Evolutionary conservation across 2,888 invertebrate species (phyloP).

Genomic region (Parthenolecanium corni): DNA sequence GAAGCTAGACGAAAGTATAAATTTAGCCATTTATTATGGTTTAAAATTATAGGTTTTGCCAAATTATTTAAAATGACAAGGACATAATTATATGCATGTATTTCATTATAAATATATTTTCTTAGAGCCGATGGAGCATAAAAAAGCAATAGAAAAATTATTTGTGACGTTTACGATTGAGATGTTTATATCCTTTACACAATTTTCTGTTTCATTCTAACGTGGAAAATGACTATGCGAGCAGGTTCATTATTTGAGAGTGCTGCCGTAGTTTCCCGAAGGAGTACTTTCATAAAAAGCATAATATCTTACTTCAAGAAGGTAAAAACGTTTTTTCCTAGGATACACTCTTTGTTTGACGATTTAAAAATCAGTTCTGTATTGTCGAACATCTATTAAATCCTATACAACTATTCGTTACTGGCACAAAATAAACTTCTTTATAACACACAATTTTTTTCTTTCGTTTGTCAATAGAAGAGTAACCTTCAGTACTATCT

Average conservation of each 20-base stretch:
- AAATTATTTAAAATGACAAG: too few relatives aligned
- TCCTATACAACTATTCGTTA: slow-evolving; percentile 22
- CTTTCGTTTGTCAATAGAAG: slow-evolving; percentile 3
- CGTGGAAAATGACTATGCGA: slow-evolving; percentile 21
- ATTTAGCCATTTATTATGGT: too few relatives aligned
- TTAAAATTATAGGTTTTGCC: too few relatives aligned
- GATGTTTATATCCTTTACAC: too few relatives aligned
- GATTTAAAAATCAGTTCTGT: slow-evolving; percentile 14
- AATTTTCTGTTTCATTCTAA: slow-evolving; percentile 16
- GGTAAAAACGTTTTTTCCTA: slow-evolving; percentile 9
- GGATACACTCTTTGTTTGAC: slow-evolving; percentile 3
- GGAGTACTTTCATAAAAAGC: slow-evolving; percentile 18
- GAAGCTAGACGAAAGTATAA: too few relatives aligned
- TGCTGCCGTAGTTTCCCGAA: slow-evolving; percentile 6
- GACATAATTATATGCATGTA: too few relatives aligned
- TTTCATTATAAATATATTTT: too few relatives aligned
- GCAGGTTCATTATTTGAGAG: slow-evolving; percentile 20
- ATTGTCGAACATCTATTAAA: slow-evolving; percentile 26
- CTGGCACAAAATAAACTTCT: slow-evolving; percentile 23
- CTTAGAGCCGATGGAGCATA: too few relatives aligned
- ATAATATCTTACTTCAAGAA: slow-evolving; percentile 10
- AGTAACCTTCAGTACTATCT: too few relatives aligned
- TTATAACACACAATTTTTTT: slow-evolving; percentile 9
- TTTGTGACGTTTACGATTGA: too few relatives aligned
- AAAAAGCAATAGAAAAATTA: too few relatives aligned